Evolutionary conservation across 2,113 vertebrate genomes (phyloP).

Genomic region (Onychorhynchus coronatus): DNA sequence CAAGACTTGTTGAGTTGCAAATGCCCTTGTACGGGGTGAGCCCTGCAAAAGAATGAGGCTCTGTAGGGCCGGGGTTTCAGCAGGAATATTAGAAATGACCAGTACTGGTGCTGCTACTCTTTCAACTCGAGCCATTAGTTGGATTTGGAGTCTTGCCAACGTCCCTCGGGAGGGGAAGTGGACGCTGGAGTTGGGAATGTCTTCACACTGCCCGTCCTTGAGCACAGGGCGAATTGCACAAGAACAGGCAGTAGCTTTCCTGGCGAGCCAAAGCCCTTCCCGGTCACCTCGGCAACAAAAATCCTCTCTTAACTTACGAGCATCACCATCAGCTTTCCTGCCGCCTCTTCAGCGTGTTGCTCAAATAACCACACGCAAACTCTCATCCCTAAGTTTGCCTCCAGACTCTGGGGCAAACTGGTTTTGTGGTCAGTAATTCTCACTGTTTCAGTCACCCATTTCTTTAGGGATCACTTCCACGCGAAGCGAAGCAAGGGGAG

Average conservation of each 20-base stretch:
- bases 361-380: not conserved
- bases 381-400: not conserved
- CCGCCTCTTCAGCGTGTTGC: not conserved
- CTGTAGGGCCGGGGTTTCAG: not conserved
- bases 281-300: not conserved
- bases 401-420: not conserved
- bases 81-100: not conserved
- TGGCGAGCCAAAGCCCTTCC: not conserved
- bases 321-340: not conserved
- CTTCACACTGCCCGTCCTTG: not conserved
- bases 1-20: not conserved
- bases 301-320: not conserved
- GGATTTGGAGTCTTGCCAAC: not conserved
- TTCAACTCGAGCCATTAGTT: not conserved
- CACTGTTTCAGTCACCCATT: not conserved
- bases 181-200: not conserved
- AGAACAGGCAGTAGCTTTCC: not conserved
- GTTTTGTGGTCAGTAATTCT: not conserved
- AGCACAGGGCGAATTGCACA: not conserved
- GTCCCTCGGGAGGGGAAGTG: not conserved
- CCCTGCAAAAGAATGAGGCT: not conserved
- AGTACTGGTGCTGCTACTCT: not conserved
- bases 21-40: not conserved
- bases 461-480: not conserved
- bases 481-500: not conserved